These are phyloP conservation scores for Tipula confusa DNA, from an alignment of 2,888 invertebrate genomes.

Conservation along the genomic window DNA sequence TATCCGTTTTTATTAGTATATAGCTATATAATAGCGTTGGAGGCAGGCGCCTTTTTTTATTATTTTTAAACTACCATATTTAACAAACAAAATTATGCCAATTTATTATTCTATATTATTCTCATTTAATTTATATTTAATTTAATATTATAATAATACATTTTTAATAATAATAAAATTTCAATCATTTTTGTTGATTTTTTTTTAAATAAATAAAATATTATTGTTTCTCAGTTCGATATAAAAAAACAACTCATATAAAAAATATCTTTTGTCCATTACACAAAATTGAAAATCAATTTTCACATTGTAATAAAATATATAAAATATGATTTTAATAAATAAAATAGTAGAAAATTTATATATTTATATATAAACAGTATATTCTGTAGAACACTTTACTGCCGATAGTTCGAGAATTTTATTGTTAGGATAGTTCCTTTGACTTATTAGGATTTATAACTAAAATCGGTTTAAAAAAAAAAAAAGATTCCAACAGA, in stretches of 20 bases:
- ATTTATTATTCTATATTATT: background rate
- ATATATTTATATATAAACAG: too few species aligned
- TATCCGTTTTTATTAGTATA: too few species aligned
- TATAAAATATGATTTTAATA: constrained; percentile 1
- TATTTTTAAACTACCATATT: too few species aligned
- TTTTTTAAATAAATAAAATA: background rate
- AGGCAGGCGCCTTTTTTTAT: too few species aligned
- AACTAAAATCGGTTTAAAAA: too few species aligned
- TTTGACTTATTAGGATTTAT: too few species aligned
- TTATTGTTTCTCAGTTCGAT: background rate
- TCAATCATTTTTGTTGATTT: constrained; percentile 8
- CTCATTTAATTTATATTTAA: background rate
- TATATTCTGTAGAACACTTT: too few species aligned
- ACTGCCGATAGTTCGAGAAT: too few species aligned
- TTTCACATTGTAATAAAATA: constrained; percentile 20
- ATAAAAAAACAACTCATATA: background rate
- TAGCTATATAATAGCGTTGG: too few species aligned
- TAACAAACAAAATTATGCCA: background rate
- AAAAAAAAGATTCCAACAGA: too few species aligned
- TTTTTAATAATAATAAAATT: constrained; percentile 20
- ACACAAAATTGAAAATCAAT: constrained; percentile 20
- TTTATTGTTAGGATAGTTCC: too few species aligned
- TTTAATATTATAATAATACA: background rate
- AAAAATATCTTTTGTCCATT: background rate
- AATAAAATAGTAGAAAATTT: constrained; percentile 21